These are phyloP conservation scores for Tragulus kanchil DNA, from an alignment of 2,113 vertebrate species.

Conservation along the genomic window DNA sequence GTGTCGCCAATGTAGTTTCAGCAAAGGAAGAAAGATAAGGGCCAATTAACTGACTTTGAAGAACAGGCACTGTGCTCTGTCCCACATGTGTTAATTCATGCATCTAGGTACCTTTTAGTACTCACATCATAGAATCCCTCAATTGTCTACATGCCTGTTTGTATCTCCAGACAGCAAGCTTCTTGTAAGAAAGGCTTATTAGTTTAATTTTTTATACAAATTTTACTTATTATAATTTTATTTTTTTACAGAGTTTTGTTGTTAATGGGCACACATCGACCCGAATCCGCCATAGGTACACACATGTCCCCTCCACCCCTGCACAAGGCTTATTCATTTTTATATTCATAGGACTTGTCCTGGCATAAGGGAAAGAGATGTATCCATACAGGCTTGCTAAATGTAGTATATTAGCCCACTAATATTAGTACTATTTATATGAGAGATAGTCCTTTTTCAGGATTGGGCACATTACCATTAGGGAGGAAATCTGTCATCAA, in stretches of 20 bases:
- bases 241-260: too few relatives aligned
- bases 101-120: not conserved
- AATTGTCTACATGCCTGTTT: not conserved
- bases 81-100: not conserved
- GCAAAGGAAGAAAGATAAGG: not conserved
- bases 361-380: not conserved
- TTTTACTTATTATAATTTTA: too few relatives aligned
- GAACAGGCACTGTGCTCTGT: not conserved
- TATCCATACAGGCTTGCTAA: too few relatives aligned
- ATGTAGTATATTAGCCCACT: not conserved
- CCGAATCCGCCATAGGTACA: too few relatives aligned
- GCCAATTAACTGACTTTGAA: not conserved
- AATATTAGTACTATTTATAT: not conserved
- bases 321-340: not conserved
- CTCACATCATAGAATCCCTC: not conserved
- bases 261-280: too few relatives aligned
- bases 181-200: not conserved
- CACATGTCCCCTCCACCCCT: too few relatives aligned
- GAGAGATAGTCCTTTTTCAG: not conserved
- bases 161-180: not conserved
- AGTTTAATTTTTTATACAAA: too few relatives aligned
- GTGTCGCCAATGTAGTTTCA: not conserved
- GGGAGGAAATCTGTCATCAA: conserved; percentile 14
- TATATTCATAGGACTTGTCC: not conserved
- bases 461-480: not conserved